These are phyloP conservation scores for Montipora efflorescens DNA, from an alignment of 64 coral and sea anemone genomes.

Conservation along the genomic window DNA sequence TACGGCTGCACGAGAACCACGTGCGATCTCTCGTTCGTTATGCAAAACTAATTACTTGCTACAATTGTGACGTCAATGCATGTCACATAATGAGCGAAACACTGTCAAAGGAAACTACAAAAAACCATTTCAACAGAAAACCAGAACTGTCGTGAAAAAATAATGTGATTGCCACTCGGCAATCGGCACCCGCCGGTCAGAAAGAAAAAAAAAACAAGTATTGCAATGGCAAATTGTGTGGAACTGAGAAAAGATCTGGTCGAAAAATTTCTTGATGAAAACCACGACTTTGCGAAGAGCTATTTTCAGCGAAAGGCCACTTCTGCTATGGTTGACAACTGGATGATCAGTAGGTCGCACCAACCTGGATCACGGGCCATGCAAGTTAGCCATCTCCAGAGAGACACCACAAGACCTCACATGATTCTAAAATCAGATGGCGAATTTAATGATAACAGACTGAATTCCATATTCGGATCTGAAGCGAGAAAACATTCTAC, in stretches of 20 bases:
- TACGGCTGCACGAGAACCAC: background rate
- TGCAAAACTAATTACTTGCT: background rate
- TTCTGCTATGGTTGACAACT: constrained; percentile 90
- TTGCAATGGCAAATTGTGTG: background rate
- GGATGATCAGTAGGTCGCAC: constrained; percentile 87
- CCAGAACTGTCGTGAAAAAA: constrained; percentile 17
- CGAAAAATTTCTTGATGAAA: constrained; percentile 84
- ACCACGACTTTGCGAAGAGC: constrained; percentile 84
- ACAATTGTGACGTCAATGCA: constrained; percentile 29
- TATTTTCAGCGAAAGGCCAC: constrained; percentile 93
- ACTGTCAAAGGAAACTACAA: background rate
- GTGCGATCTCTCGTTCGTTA: background rate
- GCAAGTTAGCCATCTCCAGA: constrained; percentile 71
- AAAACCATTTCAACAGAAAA: constrained; percentile 26
- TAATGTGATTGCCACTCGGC: background rate
- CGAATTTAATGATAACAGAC: constrained; percentile 16
- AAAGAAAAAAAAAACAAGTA: background rate
- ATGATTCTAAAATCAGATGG: constrained; percentile 10
- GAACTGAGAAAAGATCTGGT: constrained; percentile 76
- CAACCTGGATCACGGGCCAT: constrained; percentile 81
- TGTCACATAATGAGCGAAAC: constrained; percentile 4
- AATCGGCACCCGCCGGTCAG: background rate
- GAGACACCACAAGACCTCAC: constrained; percentile 48
- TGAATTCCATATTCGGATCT: constrained; percentile 46
- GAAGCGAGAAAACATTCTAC: constrained; percentile 42